Conservation (phyloP, 2,888 invertebrate genomes). For the Alloscopus bannaensis region DNA sequence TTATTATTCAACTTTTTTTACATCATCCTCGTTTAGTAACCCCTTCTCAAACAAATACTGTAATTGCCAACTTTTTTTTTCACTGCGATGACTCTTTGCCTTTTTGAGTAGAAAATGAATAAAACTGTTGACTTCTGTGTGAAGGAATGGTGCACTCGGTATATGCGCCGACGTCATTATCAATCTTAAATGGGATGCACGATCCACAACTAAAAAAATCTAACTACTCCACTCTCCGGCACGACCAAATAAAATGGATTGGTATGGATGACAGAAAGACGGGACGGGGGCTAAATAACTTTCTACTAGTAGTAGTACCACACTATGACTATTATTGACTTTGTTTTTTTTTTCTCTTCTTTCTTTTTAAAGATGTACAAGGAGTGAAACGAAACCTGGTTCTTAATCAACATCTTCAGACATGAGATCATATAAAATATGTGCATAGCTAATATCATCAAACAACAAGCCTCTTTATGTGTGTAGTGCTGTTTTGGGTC, state of each 20-base stretch:
- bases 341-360: conserved; percentile 2
- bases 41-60: conserved; percentile 18
- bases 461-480: background rate
- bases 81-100: background rate
- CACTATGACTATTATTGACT: conserved; percentile 28
- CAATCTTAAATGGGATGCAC: conserved; percentile 13
- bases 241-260: conserved; percentile 34
- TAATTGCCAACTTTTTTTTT: conserved; percentile 56
- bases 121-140: conserved; percentile 36
- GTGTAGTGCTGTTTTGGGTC: no score
- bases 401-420: background rate
- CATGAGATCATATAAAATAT: background rate
- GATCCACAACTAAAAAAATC: conserved; percentile 9
- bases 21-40: conserved; percentile 7
- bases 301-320: no score
- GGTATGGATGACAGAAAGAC: conserved; percentile 28
- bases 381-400: conserved; percentile 1
- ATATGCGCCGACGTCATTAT: background rate
- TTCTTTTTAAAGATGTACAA: background rate
- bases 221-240: no score
- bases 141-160: no score
- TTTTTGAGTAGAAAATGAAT: conserved; percentile 15
- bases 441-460: background rate
- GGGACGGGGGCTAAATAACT: conserved; percentile 44
- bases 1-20: conserved; percentile 4